Evolutionary conservation across 2,797 vertebrate species (phyloP).

Genomic region (Enteromius argenteus): DNA sequence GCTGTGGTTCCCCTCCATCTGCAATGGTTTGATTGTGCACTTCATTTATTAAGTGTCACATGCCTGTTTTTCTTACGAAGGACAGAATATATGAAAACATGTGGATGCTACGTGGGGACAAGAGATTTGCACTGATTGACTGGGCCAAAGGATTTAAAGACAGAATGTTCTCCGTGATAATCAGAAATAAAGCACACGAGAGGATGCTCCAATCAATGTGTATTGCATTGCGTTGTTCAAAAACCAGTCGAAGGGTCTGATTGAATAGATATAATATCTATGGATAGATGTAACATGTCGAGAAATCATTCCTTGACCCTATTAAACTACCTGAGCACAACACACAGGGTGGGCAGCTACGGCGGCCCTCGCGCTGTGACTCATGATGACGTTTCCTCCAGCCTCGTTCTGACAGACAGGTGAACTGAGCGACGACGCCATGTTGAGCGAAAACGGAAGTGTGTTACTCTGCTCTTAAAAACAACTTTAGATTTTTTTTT

Average conservation of each 20-base stretch:
- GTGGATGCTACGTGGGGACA: not conserved
- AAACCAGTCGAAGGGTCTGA: not conserved
- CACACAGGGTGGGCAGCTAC: not conserved
- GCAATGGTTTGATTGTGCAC: not conserved
- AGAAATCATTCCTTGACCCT: not conserved
- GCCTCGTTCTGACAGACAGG: slow-evolving; percentile 62
- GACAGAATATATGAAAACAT: not conserved
- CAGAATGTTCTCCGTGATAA: not conserved
- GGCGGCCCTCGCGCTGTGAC: not conserved
- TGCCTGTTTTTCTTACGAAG: not conserved
- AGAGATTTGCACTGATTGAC: not conserved
- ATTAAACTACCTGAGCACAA: not conserved
- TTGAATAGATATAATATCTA: not conserved
- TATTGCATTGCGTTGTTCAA: not conserved
- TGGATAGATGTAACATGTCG: not conserved
- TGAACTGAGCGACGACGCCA: slow-evolving; percentile 61
- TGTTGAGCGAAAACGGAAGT: slow-evolving; percentile 64
- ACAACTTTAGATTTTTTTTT: not conserved
- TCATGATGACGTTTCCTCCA: slow-evolving; percentile 12
- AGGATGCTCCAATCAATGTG: not conserved
- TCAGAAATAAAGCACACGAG: not conserved
- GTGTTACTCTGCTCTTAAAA: slow-evolving; percentile 41
- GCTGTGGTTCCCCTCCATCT: not conserved
- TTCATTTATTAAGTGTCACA: not conserved
- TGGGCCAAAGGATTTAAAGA: not conserved